Percentiles rank a stretch among this genome's conserved stretches.
Evolutionary conservation across 2,797 vertebrate species (phyloP).

Genomic region (Paguma larvata): DNA sequence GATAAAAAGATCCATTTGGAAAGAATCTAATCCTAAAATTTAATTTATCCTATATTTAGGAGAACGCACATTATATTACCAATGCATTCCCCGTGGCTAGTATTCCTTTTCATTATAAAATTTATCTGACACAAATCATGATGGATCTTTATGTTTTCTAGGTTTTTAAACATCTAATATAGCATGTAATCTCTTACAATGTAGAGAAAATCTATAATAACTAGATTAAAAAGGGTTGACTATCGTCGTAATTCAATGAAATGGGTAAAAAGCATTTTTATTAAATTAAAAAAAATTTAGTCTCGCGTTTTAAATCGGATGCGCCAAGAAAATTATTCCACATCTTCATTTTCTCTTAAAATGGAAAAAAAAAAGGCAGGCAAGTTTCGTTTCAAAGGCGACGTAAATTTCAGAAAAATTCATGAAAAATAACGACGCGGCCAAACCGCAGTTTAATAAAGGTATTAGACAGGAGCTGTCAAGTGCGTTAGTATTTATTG

Average conservation of each 20-base stretch:
- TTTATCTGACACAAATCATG: neutral
- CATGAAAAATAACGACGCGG: neutral
- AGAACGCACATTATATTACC: neutral
- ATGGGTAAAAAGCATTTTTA: constrained; percentile 34
- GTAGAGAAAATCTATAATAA: constrained; percentile 24
- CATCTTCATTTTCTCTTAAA: constrained; percentile 39
- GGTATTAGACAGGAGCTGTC: neutral
- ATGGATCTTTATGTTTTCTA: neutral
- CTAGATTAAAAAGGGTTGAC: neutral
- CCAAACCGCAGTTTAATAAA: neutral
- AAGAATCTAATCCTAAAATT: neutral
- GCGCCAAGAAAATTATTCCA: constrained; percentile 12
- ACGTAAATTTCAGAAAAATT: constrained; percentile 51
- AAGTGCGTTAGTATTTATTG: neutral
- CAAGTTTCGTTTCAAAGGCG: constrained; percentile 27
- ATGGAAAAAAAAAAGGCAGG: neutral
- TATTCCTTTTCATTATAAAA: constrained; percentile 37
- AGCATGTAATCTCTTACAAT: neutral
- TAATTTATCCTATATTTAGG: neutral
- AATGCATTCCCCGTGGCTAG: neutral
- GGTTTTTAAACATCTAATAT: constrained; percentile 18
- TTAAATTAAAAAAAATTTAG: neutral
- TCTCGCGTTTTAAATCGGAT: neutral
- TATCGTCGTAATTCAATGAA: constrained; percentile 45
- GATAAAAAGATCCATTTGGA: neutral